Evolutionary conservation across 23 tunicate genomes (phyloP), one percentile per base, ranked within the genome.

Genomic region (Ciona savignyi): DNA sequence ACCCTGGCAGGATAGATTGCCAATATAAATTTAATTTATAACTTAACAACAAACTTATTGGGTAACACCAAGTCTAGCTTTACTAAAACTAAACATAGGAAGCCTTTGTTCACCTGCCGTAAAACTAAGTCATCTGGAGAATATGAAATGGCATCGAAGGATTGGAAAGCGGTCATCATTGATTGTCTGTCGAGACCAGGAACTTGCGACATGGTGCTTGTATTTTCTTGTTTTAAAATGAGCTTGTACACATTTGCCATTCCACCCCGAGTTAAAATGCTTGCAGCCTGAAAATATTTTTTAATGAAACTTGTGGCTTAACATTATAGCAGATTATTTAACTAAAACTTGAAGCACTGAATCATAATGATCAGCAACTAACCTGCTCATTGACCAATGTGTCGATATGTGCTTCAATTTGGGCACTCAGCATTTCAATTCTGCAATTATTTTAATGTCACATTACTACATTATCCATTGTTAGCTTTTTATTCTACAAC

Each of bases 371-470:
- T n/a, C n/a, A n/a, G n/a, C n/a, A n/a, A n/a, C 28, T 68, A 3
- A 76, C 89, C 86, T 94, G 99, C 51, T 94, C 99, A 60, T 87
- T 94, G 11, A 83, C 94, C 23, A 94, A 77, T 23, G 99, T 94
- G 30, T 87, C 95, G 62, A 81, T 32, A 66, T 94, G 99, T 2
- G 99, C 99, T 66, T 94, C 99, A 25, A 94, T 94, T 71, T 94
- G 99, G 25, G 95, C 99, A 0, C 88, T 86, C 3, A 91, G 80
- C 97, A 91, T 91, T 74, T 91, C 97, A 48, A 91, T 91, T 56
- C 89, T 83, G 35, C n/a, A n/a, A n/a, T n/a, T n/a, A n/a, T n/a
- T n/a, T n/a, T n/a, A n/a, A n/a, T n/a, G n/a, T n/a, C n/a, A n/a
- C n/a, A n/a, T n/a, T n/a, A n/a, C n/a, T n/a, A n/a, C n/a, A n/a